Conservation (phyloP, 2,113 vertebrate genomes). For the Aptenodytes patagonicus region DNA sequence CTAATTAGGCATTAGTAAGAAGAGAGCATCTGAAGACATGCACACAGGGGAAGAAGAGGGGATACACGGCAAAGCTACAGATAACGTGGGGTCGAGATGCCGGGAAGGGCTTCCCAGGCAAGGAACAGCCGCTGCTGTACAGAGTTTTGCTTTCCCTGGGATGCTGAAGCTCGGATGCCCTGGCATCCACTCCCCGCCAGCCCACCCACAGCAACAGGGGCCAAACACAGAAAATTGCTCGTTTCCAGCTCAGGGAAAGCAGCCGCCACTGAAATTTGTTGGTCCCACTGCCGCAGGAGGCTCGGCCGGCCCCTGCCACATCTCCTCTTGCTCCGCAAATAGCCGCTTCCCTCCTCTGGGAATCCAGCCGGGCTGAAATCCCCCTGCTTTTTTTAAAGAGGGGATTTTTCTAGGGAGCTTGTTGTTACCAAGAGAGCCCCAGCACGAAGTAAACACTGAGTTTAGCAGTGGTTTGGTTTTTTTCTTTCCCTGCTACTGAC, state of each 20-base stretch:
- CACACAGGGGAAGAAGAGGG: neutral
- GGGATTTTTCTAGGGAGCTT: neutral
- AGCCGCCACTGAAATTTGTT: fast-evolving
- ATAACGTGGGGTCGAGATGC: neutral
- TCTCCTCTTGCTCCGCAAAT: neutral
- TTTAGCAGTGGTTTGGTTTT: neutral
- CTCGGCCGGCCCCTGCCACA: neutral
- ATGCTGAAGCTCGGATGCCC: neutral
- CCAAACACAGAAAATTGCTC: neutral
- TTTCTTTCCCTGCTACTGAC: neutral
- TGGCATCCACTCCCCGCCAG: neutral
- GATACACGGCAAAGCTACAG: neutral
- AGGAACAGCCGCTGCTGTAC: neutral
- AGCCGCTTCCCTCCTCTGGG: neutral
- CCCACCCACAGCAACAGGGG: neutral
- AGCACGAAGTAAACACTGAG: neutral
- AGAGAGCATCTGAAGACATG: neutral
- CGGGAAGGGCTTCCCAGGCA: neutral
- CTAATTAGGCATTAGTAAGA: neutral
- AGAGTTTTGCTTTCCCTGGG: neutral
- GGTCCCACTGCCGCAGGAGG: fast-evolving
- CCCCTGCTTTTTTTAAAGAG: neutral
- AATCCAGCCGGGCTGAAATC: neutral
- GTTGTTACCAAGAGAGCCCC: neutral
- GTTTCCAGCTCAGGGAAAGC: neutral